phyloP scores from a whole-genome alignment of 1,140 invertebrate species.

The Trypoxylus dichotomus region DNA sequence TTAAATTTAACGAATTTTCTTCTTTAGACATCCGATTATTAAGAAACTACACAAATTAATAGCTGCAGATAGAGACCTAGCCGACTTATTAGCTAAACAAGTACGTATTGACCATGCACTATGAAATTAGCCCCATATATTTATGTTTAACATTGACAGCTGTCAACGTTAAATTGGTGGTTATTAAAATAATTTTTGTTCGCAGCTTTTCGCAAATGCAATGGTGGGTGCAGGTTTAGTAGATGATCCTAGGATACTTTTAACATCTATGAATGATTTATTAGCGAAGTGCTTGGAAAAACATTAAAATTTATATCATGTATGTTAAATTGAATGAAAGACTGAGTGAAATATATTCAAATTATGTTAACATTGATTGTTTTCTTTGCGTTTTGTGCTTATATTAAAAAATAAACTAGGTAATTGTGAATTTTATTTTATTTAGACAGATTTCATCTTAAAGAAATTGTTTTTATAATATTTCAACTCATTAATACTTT shows the following conservation, averaged over 20 bases:
- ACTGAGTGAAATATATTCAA: neutral
- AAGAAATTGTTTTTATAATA: slow-evolving; percentile 55
- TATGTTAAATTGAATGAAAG: neutral
- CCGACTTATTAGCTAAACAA: slow-evolving; percentile 84
- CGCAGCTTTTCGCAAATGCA: slow-evolving; percentile 86
- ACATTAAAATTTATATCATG: slow-evolving; percentile 57
- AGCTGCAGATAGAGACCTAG: slow-evolving; percentile 75
- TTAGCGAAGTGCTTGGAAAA: slow-evolving; percentile 82
- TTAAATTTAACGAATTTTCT: slow-evolving; percentile 18
- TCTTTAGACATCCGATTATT: slow-evolving; percentile 83
- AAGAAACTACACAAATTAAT: slow-evolving; percentile 82
- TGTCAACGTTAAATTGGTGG: slow-evolving; percentile 26
- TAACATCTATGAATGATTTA: slow-evolving; percentile 85
- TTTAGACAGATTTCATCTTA: slow-evolving; percentile 31
- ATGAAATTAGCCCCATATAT: neutral
- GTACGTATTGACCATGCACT: slow-evolving; percentile 51
- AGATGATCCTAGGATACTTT: slow-evolving; percentile 84
- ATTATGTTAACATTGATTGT: too few species aligned
- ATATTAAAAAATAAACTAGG: neutral
- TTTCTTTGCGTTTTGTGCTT: too few species aligned
- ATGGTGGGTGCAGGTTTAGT: slow-evolving; percentile 95
- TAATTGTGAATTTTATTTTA: neutral
- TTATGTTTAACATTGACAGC: neutral
- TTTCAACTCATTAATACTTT: slow-evolving; percentile 80
- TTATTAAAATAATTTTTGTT: slow-evolving; percentile 39